Conservation (phyloP, 2,797 vertebrate species). For the Pteronotus mesoamericanus region DNA sequence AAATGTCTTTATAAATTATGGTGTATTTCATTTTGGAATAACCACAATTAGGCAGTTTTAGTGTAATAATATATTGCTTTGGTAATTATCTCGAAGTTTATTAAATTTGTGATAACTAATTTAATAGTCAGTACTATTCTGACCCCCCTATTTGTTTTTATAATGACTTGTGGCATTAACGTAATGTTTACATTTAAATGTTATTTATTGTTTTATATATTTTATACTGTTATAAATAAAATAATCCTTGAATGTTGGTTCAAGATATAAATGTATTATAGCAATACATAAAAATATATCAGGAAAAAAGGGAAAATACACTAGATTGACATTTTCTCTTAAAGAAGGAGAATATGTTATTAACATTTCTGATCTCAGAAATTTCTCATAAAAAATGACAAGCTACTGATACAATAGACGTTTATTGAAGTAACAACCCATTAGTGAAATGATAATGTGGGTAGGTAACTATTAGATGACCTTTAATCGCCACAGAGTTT, state of each 20-base stretch:
- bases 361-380: not conserved
- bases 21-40: not conserved
- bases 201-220: not conserved
- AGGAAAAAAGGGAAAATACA: not conserved
- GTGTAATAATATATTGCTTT: not conserved
- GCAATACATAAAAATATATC: not conserved
- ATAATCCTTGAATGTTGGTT: not conserved
- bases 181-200: not conserved
- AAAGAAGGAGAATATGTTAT: not conserved
- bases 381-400: not conserved
- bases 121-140: not conserved
- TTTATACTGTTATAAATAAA: not conserved
- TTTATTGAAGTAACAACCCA: not conserved
- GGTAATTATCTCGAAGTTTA: constrained; percentile 12
- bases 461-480: not conserved
- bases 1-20: constrained; percentile 36
- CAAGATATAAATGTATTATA: not conserved
- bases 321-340: not conserved
- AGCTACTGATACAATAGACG: not conserved
- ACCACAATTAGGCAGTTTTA: not conserved
- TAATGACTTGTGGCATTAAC: not conserved
- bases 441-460: not conserved
- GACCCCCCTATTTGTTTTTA: not conserved
- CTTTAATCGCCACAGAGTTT: not conserved
- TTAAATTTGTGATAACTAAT: not conserved